Base-by-base conservation (phyloP, 2,888 invertebrate genomes). In the Eupithecia centaureata region DNA sequence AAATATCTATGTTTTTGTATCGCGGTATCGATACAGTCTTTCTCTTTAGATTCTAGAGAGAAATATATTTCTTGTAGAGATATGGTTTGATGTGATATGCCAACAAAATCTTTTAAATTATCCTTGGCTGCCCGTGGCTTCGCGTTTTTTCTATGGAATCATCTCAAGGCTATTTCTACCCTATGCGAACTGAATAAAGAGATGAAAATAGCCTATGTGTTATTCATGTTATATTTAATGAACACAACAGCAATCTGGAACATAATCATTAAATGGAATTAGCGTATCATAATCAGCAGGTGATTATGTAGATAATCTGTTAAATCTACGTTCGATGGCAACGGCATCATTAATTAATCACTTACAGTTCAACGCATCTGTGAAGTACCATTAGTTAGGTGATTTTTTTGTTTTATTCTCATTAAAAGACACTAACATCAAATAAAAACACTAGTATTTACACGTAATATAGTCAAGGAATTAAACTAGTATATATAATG, bases 301-400 rank as follows among this genome's bases (percentile, higher is more conserved):
- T 62, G 61, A 74, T 68, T 73, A 73, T 63, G 32, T 52, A n/a
- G n/a, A n/a, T n/a, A n/a, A 52, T 52, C 15, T 27, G 27, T 27
- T 25, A 27, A 15, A 52, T 52, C 52, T 28, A n/a, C 51, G 56
- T 65, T 68, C 67, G 65, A 70, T 70, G 68, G 52, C 65, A 70
- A 67, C 57, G 42, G 7, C 52, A 15, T 59, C 66, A 65, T 72
- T 63, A 66, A 56, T 69, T 57, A 59, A 38, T 58, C 28, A 2
- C n/a, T 28, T 52, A 51, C 13, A 61, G 47, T 27, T 18, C 8
- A 35, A 63, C 62, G 57, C n/a, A 5, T 13, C 5, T 63, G 15
- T 42, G 28, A 52, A 32, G 58, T 12, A 18, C 22, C 38, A 8
- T 2, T 18, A 22, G 13, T 0, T 35, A 5, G 2, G 22, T 25